These are phyloP conservation scores for Apamea crenata DNA, from an alignment of 2,888 invertebrate genomes.

Conservation along the genomic window DNA sequence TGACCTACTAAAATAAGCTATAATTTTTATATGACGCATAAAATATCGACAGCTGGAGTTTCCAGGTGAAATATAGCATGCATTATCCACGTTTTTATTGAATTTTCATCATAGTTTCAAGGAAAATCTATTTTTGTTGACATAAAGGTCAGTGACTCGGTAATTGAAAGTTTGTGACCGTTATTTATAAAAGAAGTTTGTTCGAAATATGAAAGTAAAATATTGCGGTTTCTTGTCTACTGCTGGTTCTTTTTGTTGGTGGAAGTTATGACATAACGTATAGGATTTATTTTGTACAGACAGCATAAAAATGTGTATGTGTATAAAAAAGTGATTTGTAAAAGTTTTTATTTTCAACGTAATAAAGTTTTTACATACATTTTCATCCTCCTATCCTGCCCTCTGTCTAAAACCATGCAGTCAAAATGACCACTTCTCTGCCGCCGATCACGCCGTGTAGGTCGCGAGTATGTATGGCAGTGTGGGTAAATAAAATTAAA, in stretches of 20 bases:
- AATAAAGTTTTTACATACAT: not conserved
- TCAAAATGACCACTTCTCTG: not conserved
- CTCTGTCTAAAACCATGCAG: not conserved
- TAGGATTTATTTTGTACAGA: constrained; percentile 32
- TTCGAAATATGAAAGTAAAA: constrained; percentile 35
- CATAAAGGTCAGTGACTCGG: constrained; percentile 40
- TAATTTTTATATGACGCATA: constrained; percentile 39
- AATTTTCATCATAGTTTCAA: constrained; percentile 28
- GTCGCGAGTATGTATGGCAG: not conserved
- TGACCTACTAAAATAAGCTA: constrained; percentile 32
- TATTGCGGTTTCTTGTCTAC: constrained; percentile 18
- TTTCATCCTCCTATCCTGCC: not conserved
- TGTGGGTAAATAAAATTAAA: not conserved
- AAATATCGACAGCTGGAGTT: constrained; percentile 38
- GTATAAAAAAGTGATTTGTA: not conserved
- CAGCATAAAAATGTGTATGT: not conserved
- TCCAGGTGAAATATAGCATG: constrained; percentile 45
- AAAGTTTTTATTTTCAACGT: not conserved
- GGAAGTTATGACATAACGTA: constrained; percentile 9
- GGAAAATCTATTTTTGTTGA: constrained; percentile 24
- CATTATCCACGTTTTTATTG: constrained; percentile 28
- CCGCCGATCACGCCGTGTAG: not conserved
- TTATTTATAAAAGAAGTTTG: constrained; percentile 23
- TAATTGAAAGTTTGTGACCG: constrained; percentile 9
- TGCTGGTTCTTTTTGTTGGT: not conserved